Conservation (phyloP, 2,113 vertebrate species). For the Pao palembangensis region DNA sequence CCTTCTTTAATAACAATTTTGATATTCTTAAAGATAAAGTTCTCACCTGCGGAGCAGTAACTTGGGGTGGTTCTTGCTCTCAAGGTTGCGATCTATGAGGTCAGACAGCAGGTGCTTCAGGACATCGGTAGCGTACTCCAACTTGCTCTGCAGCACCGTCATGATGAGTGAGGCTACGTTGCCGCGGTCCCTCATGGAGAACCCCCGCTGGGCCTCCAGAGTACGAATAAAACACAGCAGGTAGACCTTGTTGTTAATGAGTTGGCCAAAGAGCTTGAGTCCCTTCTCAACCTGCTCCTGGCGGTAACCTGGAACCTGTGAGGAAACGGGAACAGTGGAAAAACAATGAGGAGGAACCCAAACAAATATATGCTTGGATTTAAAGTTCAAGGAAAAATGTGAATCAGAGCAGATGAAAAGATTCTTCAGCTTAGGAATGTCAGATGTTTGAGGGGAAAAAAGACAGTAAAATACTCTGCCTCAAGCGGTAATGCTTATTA, state of each 20-base stretch:
- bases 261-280: slow-evolving; percentile 93
- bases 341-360: background rate
- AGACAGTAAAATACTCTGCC: slow-evolving; percentile 36
- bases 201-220: slow-evolving; percentile 91
- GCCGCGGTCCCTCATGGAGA: slow-evolving; percentile 96
- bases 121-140: slow-evolving; percentile 95
- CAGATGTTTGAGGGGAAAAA: slow-evolving; percentile 42
- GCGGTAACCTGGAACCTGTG: slow-evolving; percentile 94
- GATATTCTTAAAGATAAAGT: too few relatives aligned
- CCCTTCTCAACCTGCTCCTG: slow-evolving; percentile 96
- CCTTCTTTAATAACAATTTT: too few relatives aligned
- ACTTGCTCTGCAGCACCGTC: slow-evolving; percentile 94
- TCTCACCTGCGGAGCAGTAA: slow-evolving; percentile 89
- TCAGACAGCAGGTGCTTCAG: slow-evolving; percentile 95
- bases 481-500: slow-evolving; percentile 51
- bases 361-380: too few relatives aligned
- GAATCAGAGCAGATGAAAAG: slow-evolving; percentile 20
- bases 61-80: slow-evolving; percentile 99
- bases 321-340: slow-evolving; percentile 1
- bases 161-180: slow-evolving; percentile 97
- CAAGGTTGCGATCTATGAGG: slow-evolving; percentile 97
- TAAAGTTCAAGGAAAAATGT: slow-evolving; percentile 6
- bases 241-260: slow-evolving; percentile 98
- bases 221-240: slow-evolving; percentile 96
- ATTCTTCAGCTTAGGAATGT: slow-evolving; percentile 28